These are phyloP conservation scores for Xylocopa sonorina DNA, from an alignment of 1,140 invertebrate genomes.

Conservation along the genomic window DNA sequence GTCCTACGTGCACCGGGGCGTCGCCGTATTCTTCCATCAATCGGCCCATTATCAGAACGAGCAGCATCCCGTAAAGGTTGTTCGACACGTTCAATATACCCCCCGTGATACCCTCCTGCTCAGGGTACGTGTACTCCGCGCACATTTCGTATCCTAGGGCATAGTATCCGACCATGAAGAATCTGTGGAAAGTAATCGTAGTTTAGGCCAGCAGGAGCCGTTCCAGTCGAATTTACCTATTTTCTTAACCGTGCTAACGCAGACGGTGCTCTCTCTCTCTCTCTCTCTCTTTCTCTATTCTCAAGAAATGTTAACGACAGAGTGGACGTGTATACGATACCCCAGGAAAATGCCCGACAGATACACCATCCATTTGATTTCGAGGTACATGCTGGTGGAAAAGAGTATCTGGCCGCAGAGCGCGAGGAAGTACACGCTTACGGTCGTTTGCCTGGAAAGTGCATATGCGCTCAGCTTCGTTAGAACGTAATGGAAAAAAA, in stretches of 20 bases:
- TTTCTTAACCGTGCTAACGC: no score
- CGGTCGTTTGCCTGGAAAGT: conserved; percentile 39
- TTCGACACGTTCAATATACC: conserved; percentile 87
- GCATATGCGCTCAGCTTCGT: no score
- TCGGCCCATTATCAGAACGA: conserved; percentile 78
- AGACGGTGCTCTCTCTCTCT: no score
- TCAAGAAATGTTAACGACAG: no score
- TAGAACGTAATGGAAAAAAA: neutral
- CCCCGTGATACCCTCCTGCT: conserved; percentile 86
- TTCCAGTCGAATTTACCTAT: no score
- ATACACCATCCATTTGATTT: conserved; percentile 84
- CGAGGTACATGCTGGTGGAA: conserved; percentile 20
- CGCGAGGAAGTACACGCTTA: conserved; percentile 44
- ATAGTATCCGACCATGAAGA: conserved; percentile 89
- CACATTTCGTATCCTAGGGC: conserved; percentile 89
- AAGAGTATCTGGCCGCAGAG: conserved; percentile 47
- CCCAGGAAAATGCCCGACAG: conserved; percentile 83
- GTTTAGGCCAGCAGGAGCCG: neutral
- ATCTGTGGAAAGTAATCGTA: conserved; percentile 62
- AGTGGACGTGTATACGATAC: conserved; percentile 68
- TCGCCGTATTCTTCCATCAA: conserved; percentile 71
- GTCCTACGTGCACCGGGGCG: conserved; percentile 74
- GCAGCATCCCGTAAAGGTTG: conserved; percentile 84
- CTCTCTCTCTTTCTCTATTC: no score
- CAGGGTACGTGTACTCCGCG: conserved; percentile 89